These are phyloP conservation scores for Deilephila porcellus DNA, from an alignment of 2,888 invertebrate species.

Conservation along the genomic window DNA sequence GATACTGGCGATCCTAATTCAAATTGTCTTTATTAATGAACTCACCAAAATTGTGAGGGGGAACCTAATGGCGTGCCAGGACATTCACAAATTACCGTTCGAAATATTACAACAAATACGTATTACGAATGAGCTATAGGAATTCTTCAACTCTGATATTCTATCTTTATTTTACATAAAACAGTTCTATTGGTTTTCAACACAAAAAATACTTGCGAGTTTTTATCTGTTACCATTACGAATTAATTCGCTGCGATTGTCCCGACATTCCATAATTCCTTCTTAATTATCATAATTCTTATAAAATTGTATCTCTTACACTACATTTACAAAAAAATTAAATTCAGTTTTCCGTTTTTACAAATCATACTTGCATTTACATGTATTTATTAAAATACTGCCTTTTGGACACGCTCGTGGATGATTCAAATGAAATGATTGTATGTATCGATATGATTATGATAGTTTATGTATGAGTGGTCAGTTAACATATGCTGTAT, in stretches of 20 bases:
- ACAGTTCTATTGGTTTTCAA: no score
- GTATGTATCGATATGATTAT: conserved; percentile 34
- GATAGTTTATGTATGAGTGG: conserved; percentile 32
- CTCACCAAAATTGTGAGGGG: not conserved
- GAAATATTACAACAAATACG: not conserved
- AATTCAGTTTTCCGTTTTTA: conserved; percentile 31
- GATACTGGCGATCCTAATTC: no score
- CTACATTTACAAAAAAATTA: no score
- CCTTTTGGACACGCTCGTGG: conserved; percentile 65
- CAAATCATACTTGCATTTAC: conserved; percentile 28
- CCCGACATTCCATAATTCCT: no score
- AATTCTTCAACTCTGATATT: no score
- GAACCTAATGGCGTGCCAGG: not conserved
- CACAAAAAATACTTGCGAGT: no score
- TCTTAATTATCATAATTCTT: no score
- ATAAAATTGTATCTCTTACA: no score
- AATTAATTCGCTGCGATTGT: no score
- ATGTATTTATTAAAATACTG: conserved; percentile 62
- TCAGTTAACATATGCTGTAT: conserved; percentile 28
- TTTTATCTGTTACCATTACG: no score
- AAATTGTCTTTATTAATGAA: not conserved
- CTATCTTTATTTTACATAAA: no score
- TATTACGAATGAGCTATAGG: not conserved
- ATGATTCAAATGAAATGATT: conserved; percentile 37
- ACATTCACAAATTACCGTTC: not conserved